Evolutionary conservation across 2,888 invertebrate genomes (phyloP).

Genomic region (Electrophaes corylata): DNA sequence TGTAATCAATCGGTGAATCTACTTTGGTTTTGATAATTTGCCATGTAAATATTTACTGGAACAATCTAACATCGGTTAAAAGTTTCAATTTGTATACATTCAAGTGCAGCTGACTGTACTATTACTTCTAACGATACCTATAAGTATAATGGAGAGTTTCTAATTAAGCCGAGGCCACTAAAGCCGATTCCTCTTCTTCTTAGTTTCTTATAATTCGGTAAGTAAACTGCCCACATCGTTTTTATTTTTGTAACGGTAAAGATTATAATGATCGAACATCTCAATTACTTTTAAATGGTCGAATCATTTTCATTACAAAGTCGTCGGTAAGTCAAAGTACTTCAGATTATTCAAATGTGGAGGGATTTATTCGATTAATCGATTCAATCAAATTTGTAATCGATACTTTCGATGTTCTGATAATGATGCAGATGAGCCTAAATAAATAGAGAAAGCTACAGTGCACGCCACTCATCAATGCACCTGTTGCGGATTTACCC

Average conservation of each 20-base stretch:
- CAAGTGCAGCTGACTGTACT: too few species aligned
- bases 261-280: conserved; percentile 16
- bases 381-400: conserved; percentile 54
- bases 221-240: too few species aligned
- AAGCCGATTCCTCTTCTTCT: too few species aligned
- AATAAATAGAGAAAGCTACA: conserved; percentile 57
- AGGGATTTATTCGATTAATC: conserved; percentile 57
- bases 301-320: conserved; percentile 16
- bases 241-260: neutral
- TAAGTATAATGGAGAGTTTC: too few species aligned
- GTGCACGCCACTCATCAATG: conserved; percentile 8
- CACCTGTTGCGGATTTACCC: neutral
- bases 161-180: too few species aligned
- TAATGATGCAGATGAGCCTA: conserved; percentile 58
- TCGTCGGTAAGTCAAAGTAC: conserved; percentile 26
- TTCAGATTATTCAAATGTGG: conserved; percentile 34
- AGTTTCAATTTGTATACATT: too few species aligned
- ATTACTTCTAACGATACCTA: too few species aligned
- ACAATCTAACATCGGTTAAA: too few species aligned
- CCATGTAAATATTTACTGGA: too few species aligned
- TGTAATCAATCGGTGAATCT: too few species aligned
- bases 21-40: too few species aligned
- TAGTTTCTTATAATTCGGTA: too few species aligned
- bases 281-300: conserved; percentile 21
- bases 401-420: conserved; percentile 50